These are phyloP conservation scores for Hydropotes inermis DNA, from an alignment of 2,113 vertebrate species.

Conservation along the genomic window DNA sequence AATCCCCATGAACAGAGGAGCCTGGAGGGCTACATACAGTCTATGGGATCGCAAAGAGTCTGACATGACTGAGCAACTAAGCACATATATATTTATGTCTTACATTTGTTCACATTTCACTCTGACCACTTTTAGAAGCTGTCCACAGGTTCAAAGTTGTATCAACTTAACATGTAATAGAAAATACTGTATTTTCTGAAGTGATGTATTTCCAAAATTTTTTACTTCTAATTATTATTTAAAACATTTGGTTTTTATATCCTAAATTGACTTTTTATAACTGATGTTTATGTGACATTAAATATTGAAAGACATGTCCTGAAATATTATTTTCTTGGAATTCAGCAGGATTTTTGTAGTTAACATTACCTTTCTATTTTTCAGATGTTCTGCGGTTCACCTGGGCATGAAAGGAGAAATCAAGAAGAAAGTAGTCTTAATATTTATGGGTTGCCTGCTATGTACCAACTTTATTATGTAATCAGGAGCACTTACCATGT, in stretches of 20 bases:
- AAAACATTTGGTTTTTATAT: not conserved
- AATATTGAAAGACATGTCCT: not conserved
- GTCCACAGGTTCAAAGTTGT: not conserved
- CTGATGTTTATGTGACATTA: not conserved
- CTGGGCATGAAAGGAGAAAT: not conserved
- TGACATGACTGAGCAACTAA: not conserved
- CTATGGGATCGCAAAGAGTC: not conserved
- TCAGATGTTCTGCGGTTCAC: not conserved
- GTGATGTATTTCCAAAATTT: not conserved
- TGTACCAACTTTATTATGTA: not conserved
- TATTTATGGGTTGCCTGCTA: not conserved
- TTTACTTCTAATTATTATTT: not conserved
- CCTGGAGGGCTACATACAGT: not conserved
- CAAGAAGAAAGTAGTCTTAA: not conserved
- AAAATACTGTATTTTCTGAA: not conserved
- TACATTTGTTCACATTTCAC: not conserved
- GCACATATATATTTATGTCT: not conserved
- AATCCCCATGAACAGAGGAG: not conserved
- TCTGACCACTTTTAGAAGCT: not conserved
- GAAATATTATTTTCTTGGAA: not conserved
- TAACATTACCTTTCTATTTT: not conserved
- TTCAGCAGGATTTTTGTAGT: not conserved
- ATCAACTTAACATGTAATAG: not conserved
- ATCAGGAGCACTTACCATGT: not conserved
- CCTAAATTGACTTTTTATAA: not conserved